Conservation (phyloP, 2,113 vertebrate genomes). For the Felis catus region F.catus_Fca126_mat1.0 CM031417.1:101205501-101206000, state of each 20-base stretch:
- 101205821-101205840: not conserved
- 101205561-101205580: not conserved
- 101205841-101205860: not conserved
- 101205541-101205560: not conserved
- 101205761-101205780: not conserved
- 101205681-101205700: conserved; percentile 8
- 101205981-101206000: no score
- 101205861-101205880: not conserved
- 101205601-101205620: not conserved
- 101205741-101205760: conserved; percentile 21
- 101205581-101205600: not conserved
- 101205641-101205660: not conserved
- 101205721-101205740: not conserved
- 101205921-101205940: not conserved
- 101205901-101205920: not conserved
- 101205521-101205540: not conserved
- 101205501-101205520: not conserved
- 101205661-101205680: conserved; percentile 10
- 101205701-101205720: not conserved
- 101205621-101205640: conserved; percentile 29
- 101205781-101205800: not conserved
- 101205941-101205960: not conserved
- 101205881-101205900: not conserved
- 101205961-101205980: not conserved
- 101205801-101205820: not conserved